Evolutionary conservation across 1,140 invertebrate species (phyloP), one percentile per base, ranked within the genome.

Genomic region (Parapsyche elsis): DNA sequence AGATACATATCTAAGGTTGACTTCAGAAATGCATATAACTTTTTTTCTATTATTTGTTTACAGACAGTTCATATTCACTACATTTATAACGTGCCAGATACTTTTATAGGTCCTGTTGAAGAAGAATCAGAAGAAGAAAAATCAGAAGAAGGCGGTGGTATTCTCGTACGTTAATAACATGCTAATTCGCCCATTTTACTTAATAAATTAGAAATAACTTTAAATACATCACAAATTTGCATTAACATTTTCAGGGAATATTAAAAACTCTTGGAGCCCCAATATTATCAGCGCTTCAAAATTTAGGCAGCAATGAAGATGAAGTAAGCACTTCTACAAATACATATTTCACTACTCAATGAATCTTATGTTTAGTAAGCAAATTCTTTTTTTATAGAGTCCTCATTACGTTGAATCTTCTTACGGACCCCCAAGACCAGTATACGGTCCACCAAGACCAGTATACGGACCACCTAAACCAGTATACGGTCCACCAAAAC

Each of bases 401-500:
- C 12, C 16, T 2, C 16, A 53, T 12, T 53, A 5, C 1, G 16
- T 53, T 21, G 21, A 19, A 61, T 19, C 49, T 5, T n/a, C 12
- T 53, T 53, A 53, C 49, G 49, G 49, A 53, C 49, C 49, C 2
- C 24, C 67, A 46, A 49, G 23, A 19, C 71, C 71, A 46, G 44
- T 73, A 19, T 73, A 73, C 16, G 14, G 71, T 19, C 71, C 67
- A 71, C 67, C 71, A 5, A 45, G 16, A 23, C 71, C 71, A 21
- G 9, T 49, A 73, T 49, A 73, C n/a, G 64, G 64, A 4, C 64
- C 71, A 19, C 71, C 71, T 1, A 73, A 73, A 21, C 71, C 38
- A 19, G 30, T 16, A 5, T 67, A 67, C 26, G 64, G 64, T 53
- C 71, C 71, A 19, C 71, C 71, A 0, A 73, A 46, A 19, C 38